A percentile compares a stretch with the other conserved stretches of the same genome.
Conservation (phyloP, 2,797 vertebrate species). For the Geotria australis region DNA sequence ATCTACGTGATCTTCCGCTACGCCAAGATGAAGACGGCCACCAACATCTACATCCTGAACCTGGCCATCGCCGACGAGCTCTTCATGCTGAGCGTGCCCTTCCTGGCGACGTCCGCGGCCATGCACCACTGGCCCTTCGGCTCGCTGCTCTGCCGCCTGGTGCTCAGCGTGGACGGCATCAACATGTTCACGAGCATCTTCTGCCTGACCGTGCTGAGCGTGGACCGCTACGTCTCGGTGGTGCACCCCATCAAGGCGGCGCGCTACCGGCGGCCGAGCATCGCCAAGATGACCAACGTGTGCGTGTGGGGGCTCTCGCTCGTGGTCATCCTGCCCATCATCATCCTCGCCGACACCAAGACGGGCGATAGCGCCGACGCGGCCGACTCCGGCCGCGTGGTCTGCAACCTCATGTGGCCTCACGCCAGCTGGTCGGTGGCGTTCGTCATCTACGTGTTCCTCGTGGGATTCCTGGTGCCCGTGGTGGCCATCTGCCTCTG, state of each 20-base stretch:
- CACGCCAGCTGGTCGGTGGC: constrained; percentile 6
- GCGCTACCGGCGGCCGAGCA: constrained; percentile 5
- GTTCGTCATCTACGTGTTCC: constrained; percentile 8
- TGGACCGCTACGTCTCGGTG: constrained; percentile 8
- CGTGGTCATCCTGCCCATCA: constrained; percentile 7
- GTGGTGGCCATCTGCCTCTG: constrained; percentile 7
- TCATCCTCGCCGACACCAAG: constrained; percentile 6
- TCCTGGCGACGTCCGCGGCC: constrained; percentile 5
- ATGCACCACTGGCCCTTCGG: constrained; percentile 10
- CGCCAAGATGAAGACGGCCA: constrained; percentile 10
- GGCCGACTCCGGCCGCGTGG: background rate
- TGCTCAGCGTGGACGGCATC: constrained; percentile 10
- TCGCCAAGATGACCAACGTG: constrained; percentile 7
- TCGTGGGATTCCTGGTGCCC: constrained; percentile 7
- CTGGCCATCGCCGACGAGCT: constrained; percentile 6
- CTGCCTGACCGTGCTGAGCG: constrained; percentile 8
- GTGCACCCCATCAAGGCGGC: constrained; percentile 8
- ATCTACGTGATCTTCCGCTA: constrained; percentile 9
- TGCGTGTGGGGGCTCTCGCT: constrained; percentile 8
- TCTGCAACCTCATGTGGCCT: constrained; percentile 9
- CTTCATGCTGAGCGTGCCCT: constrained; percentile 9
- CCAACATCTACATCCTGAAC: constrained; percentile 9
- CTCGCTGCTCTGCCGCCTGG: constrained; percentile 6
- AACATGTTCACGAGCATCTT: constrained; percentile 12
- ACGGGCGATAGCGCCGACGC: constrained; percentile 1